Conservation (phyloP, 2,888 invertebrate genomes). For the Chymomyza caudatula region DNA sequence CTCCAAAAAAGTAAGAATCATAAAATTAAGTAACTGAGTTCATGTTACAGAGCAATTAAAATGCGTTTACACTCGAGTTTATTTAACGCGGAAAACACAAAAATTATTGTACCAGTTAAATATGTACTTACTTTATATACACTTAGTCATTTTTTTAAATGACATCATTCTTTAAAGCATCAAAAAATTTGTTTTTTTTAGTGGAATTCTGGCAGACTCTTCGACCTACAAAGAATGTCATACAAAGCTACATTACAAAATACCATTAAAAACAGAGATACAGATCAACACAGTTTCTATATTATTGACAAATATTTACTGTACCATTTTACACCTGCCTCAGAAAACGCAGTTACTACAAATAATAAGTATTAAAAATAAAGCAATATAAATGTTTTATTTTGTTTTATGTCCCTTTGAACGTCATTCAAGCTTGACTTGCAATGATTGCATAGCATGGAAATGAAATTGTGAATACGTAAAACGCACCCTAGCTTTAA, state of each 20-base stretch:
- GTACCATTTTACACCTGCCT: neutral
- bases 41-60: slow-evolving; percentile 31
- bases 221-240: slow-evolving; percentile 34
- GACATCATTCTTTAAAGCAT: slow-evolving; percentile 30
- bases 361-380: neutral
- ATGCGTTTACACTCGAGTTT: slow-evolving; percentile 1
- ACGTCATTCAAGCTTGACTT: too few relatives aligned
- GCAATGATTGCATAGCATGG: too few relatives aligned
- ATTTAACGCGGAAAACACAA: slow-evolving; percentile 7
- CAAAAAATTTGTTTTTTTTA: neutral
- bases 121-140: neutral
- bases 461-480: too few relatives aligned
- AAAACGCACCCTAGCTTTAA: too few relatives aligned
- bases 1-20: neutral
- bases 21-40: slow-evolving; percentile 12
- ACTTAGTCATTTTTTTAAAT: slow-evolving; percentile 8
- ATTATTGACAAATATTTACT: neutral
- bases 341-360: neutral
- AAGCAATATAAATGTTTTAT: neutral
- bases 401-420: neutral
- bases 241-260: slow-evolving; percentile 1
- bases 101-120: slow-evolving; percentile 8
- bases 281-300: neutral
- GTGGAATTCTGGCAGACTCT: neutral
- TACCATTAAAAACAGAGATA: neutral